Evolutionary conservation across 2,113 vertebrate species (phyloP).

Genomic region (Formicarius rufipectus): DNA sequence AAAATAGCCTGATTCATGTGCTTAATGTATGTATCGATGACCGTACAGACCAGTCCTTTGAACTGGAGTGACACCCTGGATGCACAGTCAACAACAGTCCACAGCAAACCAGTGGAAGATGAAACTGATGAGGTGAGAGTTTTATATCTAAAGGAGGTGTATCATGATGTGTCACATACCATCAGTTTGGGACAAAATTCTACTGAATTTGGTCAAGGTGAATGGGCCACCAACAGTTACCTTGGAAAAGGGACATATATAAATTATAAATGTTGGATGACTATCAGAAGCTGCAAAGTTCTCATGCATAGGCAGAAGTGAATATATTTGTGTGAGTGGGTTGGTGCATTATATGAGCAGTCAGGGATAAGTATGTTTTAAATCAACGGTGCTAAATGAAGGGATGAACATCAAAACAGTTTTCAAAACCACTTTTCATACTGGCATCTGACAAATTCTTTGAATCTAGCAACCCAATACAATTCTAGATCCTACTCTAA

Average conservation of each 20-base stretch:
- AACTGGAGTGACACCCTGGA: neutral
- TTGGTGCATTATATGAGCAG: neutral
- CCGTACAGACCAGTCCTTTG: neutral
- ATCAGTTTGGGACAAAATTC: neutral
- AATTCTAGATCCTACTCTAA: neutral
- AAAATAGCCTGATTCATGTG: fast-evolving
- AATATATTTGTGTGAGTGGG: neutral
- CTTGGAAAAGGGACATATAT: neutral
- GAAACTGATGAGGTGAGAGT: neutral
- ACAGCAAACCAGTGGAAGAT: neutral
- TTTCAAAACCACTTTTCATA: neutral
- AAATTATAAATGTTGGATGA: neutral
- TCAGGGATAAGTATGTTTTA: neutral
- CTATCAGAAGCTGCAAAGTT: neutral
- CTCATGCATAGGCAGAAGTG: neutral
- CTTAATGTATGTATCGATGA: fast-evolving
- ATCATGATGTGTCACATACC: fast-evolving
- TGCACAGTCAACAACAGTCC: neutral
- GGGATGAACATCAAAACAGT: neutral
- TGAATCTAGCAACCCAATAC: neutral
- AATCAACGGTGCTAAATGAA: neutral
- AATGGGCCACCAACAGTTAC: neutral
- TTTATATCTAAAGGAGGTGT: neutral
- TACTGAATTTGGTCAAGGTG: neutral
- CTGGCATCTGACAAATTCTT: neutral